Evolutionary conservation across 2,888 invertebrate genomes (phyloP), one percentile per base, ranked within the genome.

Genomic region (Ypsolopha scabrella): DNA sequence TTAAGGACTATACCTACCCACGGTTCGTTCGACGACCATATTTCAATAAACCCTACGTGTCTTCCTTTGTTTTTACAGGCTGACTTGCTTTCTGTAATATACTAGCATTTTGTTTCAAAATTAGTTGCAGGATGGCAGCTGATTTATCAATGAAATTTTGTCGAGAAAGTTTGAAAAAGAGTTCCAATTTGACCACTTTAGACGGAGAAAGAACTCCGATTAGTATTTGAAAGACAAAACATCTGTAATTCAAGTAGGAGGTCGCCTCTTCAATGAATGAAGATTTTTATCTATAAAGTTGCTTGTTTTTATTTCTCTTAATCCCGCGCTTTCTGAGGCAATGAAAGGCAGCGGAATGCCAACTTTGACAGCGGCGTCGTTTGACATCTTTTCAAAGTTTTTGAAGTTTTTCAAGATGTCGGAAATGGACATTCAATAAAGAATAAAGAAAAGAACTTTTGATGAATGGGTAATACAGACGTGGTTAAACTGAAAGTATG

Each of bases 391-490:
- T 75, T 75, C 72, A 77, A 72, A 67, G 65, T 63, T 65, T 68
- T n/a, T 33, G 37, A 24, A n/a, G 35, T 24, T 47, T 47, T 14
- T 47, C 61, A 60, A 73, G 72, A 74, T 72, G 80, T 80, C 81
- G 83, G 82, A 83, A 80, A 78, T 75, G 81, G 80, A 75, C 80
- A 75, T 75, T 68, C 62, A 60, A 65, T 60, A 71, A 71, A 79
- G 79, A 60, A 65, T 60, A 71, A 71, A 79, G 79, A 78, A 72
- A 44, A 52, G 48, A 11, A 24, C 44, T 10, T 45, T 2, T 24
- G 24, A 24, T 11, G 48, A 48, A 11, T 48, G 7, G n/a, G 9
- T 14, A 44, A 44, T 13, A 24, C 44, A 39, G 10, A 11, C 39
- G 39, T 39, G 6, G 9, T 39, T 10, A 10, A 10, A 11, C 2